Conservation (phyloP, 2,113 vertebrate genomes). For the Perca schrenkii region DNA sequence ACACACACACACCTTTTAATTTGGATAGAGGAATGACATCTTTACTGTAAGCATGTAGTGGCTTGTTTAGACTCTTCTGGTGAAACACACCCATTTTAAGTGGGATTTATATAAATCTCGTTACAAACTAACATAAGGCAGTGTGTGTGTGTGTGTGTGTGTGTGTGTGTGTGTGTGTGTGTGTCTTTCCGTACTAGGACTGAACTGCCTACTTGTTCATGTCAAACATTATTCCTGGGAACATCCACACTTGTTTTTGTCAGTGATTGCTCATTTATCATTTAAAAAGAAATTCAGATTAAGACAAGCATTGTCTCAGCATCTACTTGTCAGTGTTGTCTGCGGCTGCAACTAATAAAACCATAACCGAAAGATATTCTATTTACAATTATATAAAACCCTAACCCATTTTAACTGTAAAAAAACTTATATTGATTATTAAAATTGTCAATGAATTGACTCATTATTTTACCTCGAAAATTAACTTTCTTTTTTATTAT, state of each 20-base stretch:
- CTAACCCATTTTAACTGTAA: too few species aligned
- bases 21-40: background rate
- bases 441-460: background rate
- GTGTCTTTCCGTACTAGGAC: background rate
- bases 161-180: background rate
- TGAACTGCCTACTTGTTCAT: background rate
- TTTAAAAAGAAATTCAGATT: background rate
- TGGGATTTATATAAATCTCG: background rate
- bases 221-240: background rate
- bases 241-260: background rate
- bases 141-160: background rate
- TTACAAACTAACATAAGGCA: too few species aligned
- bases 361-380: background rate
- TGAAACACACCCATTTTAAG: conserved; percentile 59
- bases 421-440: background rate
- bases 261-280: conserved; percentile 1
- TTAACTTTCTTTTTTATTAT: background rate
- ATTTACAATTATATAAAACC: background rate
- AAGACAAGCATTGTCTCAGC: background rate
- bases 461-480: background rate
- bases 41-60: conserved; percentile 39
- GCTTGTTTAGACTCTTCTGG: conserved; percentile 51
- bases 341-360: background rate
- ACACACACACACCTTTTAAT: conserved; percentile 8
- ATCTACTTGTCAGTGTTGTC: background rate